These are phyloP conservation scores for Gyps fulvus DNA, from an alignment of 2,113 vertebrate species.

Conservation along the genomic window DNA sequence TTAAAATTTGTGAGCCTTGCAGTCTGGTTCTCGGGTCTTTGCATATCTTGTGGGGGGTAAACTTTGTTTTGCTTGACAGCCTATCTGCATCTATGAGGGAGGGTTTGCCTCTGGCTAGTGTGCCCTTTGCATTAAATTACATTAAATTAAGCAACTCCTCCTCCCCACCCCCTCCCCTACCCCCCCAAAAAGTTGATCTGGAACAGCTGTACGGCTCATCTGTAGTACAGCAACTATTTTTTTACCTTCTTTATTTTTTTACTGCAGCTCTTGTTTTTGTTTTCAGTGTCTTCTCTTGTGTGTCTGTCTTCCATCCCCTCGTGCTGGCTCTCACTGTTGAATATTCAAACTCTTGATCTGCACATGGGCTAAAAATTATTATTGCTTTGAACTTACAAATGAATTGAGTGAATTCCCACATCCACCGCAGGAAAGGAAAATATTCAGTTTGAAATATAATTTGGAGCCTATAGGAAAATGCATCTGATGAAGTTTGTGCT, in stretches of 20 bases:
- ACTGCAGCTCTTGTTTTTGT: not conserved
- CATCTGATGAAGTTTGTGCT: conserved; percentile 33
- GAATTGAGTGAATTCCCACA: conserved; percentile 47
- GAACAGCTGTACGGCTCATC: not conserved
- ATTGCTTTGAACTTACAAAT: conserved; percentile 52
- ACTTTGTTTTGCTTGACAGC: conserved; percentile 7
- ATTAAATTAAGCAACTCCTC: not conserved
- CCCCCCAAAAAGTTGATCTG: not conserved
- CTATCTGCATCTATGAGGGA: not conserved
- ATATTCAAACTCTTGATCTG: conserved; percentile 40
- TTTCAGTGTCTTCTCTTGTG: not conserved
- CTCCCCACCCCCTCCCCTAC: not conserved
- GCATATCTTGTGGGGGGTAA: not conserved
- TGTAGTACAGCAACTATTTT: not conserved
- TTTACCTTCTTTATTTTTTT: not conserved
- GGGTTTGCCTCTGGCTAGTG: conserved; percentile 9
- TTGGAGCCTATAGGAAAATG: conserved; percentile 50
- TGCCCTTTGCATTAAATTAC: not conserved
- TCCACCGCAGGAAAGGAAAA: not conserved
- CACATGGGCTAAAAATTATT: not conserved
- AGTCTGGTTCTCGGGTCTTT: not conserved
- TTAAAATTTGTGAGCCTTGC: conserved; percentile 11
- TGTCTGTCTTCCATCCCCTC: not conserved
- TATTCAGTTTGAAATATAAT: conserved; percentile 39
- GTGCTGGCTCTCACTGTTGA: not conserved